phyloP scores from a whole-genome alignment of 2,888 invertebrate species.

The Trachelus tabidus region DNA sequence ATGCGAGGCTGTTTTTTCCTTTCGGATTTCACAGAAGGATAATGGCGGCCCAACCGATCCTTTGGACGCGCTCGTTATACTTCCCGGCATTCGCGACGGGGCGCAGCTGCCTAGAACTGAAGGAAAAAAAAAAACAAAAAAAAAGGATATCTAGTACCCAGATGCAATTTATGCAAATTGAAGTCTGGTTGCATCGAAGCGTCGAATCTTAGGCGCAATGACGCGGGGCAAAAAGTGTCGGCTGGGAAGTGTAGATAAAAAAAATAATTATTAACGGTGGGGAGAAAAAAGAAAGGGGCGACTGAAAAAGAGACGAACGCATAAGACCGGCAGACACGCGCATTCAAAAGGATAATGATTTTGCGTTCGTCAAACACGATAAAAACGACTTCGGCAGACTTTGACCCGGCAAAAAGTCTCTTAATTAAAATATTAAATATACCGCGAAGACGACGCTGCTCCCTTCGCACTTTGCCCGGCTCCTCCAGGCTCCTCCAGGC shows the following conservation, averaged over 20 bases:
- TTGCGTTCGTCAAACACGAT: too few species aligned
- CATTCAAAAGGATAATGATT: not conserved
- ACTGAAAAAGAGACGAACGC: conserved; percentile 26
- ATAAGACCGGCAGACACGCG: conserved; percentile 17
- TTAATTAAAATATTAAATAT: not conserved
- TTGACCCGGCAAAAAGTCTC: too few species aligned
- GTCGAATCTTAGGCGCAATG: too few species aligned
- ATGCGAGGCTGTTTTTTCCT: conserved; percentile 46
- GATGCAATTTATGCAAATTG: conserved; percentile 15
- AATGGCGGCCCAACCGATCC: conserved; percentile 60
- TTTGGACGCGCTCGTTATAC: conserved; percentile 63
- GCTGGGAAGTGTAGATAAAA: too few species aligned
- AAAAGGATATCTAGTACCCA: conserved; percentile 5
- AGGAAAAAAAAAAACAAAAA: conserved; percentile 22
- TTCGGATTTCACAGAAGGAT: conserved; percentile 56
- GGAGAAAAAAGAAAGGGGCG: conserved; percentile 23
- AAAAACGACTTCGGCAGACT: too few species aligned
- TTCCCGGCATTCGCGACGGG: conserved; percentile 57
- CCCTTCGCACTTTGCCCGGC: not conserved
- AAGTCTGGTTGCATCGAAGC: too few species aligned
- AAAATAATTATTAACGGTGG: too few species aligned
- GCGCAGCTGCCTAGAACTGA: conserved; percentile 54
- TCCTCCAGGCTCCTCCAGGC: too few species aligned
- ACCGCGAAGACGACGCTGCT: not conserved
- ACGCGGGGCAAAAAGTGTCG: too few species aligned